Conservation (phyloP, 2,888 invertebrate species). For the Dryadula phaetusa region DNA sequence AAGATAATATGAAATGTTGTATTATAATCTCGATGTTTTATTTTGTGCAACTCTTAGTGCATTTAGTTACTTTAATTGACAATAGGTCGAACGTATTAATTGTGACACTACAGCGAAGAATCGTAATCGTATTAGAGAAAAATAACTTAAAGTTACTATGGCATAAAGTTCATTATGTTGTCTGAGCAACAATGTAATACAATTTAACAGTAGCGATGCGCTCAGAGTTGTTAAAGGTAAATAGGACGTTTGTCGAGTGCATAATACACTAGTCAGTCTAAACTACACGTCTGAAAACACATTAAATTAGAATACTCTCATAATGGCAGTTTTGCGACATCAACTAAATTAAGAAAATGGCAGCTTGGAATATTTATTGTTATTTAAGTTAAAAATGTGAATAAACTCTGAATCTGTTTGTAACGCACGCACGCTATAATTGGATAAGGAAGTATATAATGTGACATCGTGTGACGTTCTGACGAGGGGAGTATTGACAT, state of each 20-base stretch:
- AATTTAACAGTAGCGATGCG: conserved; percentile 20
- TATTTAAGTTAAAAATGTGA: conserved; percentile 25
- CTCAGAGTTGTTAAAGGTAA: conserved; percentile 25
- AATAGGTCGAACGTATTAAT: not conserved
- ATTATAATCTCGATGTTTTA: conserved; percentile 15
- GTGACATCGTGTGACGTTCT: conserved; percentile 30
- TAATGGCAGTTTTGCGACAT: conserved; percentile 2
- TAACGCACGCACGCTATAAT: conserved; percentile 32
- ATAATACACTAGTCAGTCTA: conserved; percentile 29
- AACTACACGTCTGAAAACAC: conserved; percentile 5
- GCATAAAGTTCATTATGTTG: not conserved
- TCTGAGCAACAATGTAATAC: not conserved
- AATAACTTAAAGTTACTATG: not conserved
- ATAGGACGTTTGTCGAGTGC: conserved; percentile 23
- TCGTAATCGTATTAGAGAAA: not conserved
- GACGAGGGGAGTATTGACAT: conserved; percentile 28
- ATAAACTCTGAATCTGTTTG: conserved; percentile 29
- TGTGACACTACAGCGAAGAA: not conserved
- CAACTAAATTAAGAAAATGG: conserved; percentile 14
- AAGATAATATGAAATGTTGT: conserved; percentile 31
- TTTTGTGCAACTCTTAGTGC: conserved; percentile 9
- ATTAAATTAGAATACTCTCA: conserved; percentile 12
- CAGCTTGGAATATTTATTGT: conserved; percentile 21
- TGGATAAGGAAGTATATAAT: conserved; percentile 28
- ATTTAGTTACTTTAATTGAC: not conserved